Conservation (phyloP, 2,113 vertebrate genomes). For the Nasalis larvatus region DNA sequence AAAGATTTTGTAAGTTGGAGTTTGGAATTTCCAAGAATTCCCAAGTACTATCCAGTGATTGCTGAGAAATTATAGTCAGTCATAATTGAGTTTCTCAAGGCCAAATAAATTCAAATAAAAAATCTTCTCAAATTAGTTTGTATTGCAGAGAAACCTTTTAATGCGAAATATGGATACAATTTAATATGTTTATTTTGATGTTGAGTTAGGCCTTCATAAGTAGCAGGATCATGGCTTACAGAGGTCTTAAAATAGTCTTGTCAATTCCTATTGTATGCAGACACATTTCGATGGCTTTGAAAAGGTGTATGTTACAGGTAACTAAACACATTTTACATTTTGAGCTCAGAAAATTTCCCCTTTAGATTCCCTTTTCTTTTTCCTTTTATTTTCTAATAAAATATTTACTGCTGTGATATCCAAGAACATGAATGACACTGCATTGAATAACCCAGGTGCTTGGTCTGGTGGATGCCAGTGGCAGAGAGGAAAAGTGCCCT, state of each 20-base stretch:
- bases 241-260: background rate
- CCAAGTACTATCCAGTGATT: background rate
- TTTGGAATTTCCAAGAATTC: slow-evolving; percentile 32
- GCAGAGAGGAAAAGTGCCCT: background rate
- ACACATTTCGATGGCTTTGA: background rate
- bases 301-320: background rate
- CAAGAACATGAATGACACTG: background rate
- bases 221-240: background rate
- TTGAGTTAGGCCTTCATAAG: background rate
- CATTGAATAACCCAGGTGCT: background rate
- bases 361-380: background rate
- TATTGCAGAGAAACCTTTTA: background rate
- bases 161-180: background rate
- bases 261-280: background rate
- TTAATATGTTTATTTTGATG: slow-evolving; percentile 23
- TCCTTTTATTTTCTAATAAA: slow-evolving; percentile 19
- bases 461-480: background rate
- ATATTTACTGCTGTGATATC: background rate
- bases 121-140: background rate
- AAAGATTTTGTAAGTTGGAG: slow-evolving; percentile 4
- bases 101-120: background rate
- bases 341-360: background rate
- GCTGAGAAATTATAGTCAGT: background rate
- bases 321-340: slow-evolving; percentile 7
- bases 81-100: slow-evolving; percentile 9